These are phyloP conservation scores for Oppia nitens DNA, from an alignment of 1,140 invertebrate species.

Conservation along the genomic window DNA sequence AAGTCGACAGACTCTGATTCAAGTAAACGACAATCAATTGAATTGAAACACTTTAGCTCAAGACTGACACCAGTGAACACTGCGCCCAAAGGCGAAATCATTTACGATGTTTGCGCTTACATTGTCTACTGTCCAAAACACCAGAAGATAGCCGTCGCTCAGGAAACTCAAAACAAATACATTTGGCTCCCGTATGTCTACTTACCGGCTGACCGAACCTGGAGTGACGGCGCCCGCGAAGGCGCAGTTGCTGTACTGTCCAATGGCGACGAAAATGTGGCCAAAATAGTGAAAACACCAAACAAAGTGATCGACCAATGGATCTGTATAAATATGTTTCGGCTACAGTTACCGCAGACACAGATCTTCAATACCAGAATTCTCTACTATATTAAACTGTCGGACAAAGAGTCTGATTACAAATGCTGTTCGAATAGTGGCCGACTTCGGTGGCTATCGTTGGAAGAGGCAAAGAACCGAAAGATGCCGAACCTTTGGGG, in stretches of 20 bases:
- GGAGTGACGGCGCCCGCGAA: constrained; percentile 5
- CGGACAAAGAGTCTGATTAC: neutral
- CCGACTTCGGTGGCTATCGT: neutral
- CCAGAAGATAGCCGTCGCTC: neutral
- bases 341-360: constrained; percentile 6
- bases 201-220: neutral
- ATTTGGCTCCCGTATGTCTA: constrained; percentile 8
- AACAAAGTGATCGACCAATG: neutral
- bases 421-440: neutral
- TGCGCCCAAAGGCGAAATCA: neutral
- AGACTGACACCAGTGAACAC: neutral
- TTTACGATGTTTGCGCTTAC: neutral
- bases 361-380: constrained; percentile 3
- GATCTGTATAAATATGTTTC: constrained; percentile 1
- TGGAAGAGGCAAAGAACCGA: neutral
- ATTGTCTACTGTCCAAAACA: constrained; percentile 5
- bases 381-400: constrained; percentile 5
- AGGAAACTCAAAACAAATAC: neutral
- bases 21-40: no score
- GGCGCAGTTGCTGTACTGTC: neutral
- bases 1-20: no score
- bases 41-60: no score
- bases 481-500: constrained; percentile 3
- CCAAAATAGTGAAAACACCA: neutral
- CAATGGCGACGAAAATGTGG: neutral